Base-by-base conservation (phyloP, 2,797 vertebrate genomes). In the Triplophysa bombifrons region DNA sequence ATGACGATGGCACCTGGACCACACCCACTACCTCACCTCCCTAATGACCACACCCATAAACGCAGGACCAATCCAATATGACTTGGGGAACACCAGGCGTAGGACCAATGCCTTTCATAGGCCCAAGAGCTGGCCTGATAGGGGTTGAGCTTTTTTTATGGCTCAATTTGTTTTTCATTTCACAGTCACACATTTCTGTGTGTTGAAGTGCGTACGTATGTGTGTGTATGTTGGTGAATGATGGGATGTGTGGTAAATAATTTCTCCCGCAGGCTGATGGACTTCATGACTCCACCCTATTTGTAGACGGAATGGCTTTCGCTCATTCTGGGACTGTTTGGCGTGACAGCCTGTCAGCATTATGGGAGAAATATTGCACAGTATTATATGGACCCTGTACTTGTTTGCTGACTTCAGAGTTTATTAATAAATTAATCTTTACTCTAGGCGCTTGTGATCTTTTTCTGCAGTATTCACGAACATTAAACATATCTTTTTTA, bases 341-440 rank as follows among this genome's bases (percentile, higher is more conserved):
- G 25, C 53, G 60, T 61, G 58, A 74, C 41, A 12, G 16, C 22
- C 56, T 0, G 65, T 77, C 75, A 38, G 76, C 67, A 41, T 63
- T 41, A 53, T 53, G 56, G 38, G 60, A 63, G 55, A 78, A 63
- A 78, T 78, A 78, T 53, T 63, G 56, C 76, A 53, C 76, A 71
- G 14, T 71, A 46, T 38, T 68, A 48, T 50, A 25, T 16, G 19
- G 30, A 76, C 27, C n/a, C 64, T 44, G 34, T 25, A 50, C 17
- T 41, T 66, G 44, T 76, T 61, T 61, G 27, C 67, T 74, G 64
- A 81, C 48, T 19, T 65, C 10, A 53, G 60, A 72, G 50, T 17
- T 81, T 74, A 84, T 67, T 78, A 84, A 84, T 81, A 84, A 81
- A 84, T 70, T 46, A 53, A 81, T 72, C 14, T n/a, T 56, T 69